Conservation (phyloP, 2,888 invertebrate genomes). For the Drosophila diplacantha region DNA sequence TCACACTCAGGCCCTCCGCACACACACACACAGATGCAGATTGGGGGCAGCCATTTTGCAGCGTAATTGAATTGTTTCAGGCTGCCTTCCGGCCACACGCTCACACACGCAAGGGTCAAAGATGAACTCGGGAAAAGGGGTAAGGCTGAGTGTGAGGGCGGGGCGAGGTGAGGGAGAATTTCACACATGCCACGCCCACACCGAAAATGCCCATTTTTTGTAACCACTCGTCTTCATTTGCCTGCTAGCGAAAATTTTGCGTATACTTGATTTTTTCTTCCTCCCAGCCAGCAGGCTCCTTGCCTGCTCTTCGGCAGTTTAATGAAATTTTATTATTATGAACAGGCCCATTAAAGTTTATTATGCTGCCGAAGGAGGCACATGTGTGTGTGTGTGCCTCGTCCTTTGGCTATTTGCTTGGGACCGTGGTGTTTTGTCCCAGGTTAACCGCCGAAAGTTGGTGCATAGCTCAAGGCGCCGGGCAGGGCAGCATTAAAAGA, state of each 20-base stretch:
- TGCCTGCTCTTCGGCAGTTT: constrained; percentile 49
- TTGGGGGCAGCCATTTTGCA: constrained; percentile 54
- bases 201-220: constrained; percentile 16
- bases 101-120: constrained; percentile 32
- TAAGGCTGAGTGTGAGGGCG: neutral
- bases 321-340: constrained; percentile 75
- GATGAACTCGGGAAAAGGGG: constrained; percentile 19
- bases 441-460: constrained; percentile 60
- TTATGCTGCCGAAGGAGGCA: constrained; percentile 39
- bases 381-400: neutral
- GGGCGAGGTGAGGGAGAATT: constrained; percentile 17
- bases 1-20: constrained; percentile 38
- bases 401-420: constrained; percentile 36
- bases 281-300: neutral
- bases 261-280: constrained; percentile 41
- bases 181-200: constrained; percentile 36
- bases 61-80: constrained; percentile 72
- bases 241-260: constrained; percentile 57
- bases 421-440: constrained; percentile 35
- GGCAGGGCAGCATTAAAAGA: constrained; percentile 55
- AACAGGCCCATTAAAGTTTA: constrained; percentile 75
- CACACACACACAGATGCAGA: constrained; percentile 27
- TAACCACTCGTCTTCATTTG: constrained; percentile 62
- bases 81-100: constrained; percentile 45
- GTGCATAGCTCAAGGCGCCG: constrained; percentile 60